These are phyloP conservation scores for Harpagifer antarcticus DNA, from an alignment of 2,797 vertebrate genomes.

Conservation along the genomic window DNA sequence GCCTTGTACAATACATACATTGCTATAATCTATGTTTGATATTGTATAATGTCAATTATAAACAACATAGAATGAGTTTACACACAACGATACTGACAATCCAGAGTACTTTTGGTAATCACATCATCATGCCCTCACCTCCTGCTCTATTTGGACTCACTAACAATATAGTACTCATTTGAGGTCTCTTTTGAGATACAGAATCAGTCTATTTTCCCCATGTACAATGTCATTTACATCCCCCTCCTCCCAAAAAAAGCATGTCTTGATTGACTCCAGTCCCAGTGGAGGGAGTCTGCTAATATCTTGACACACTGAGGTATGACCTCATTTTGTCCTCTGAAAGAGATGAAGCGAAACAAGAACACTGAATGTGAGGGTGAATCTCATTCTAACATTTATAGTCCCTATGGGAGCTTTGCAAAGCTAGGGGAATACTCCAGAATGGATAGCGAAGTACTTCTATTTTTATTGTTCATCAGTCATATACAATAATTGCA, in stretches of 20 bases:
- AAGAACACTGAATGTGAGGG: slow-evolving; percentile 38
- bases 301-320: slow-evolving; percentile 49
- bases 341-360: slow-evolving; percentile 34
- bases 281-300: slow-evolving; percentile 41
- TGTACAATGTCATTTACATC: slow-evolving; percentile 25
- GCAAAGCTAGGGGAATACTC: slow-evolving; percentile 31
- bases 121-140: not conserved
- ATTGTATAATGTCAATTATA: too few relatives aligned
- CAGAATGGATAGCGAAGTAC: slow-evolving; percentile 7
- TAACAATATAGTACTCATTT: slow-evolving; percentile 24
- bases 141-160: slow-evolving; percentile 27
- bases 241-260: not conserved
- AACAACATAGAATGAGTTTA: too few relatives aligned
- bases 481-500: slow-evolving; percentile 14
- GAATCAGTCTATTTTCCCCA: slow-evolving; percentile 20
- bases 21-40: not conserved
- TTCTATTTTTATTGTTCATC: slow-evolving; percentile 60
- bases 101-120: not conserved
- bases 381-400: slow-evolving; percentile 44
- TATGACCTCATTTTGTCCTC: slow-evolving; percentile 59
- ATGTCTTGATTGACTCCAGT: slow-evolving; percentile 22
- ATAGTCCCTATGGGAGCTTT: slow-evolving; percentile 24
- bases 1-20: not conserved
- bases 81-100: not conserved
- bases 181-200: slow-evolving; percentile 35